Evolutionary conservation across 2,113 vertebrate species (phyloP).

Genomic region (Anolis sagrei): DNA sequence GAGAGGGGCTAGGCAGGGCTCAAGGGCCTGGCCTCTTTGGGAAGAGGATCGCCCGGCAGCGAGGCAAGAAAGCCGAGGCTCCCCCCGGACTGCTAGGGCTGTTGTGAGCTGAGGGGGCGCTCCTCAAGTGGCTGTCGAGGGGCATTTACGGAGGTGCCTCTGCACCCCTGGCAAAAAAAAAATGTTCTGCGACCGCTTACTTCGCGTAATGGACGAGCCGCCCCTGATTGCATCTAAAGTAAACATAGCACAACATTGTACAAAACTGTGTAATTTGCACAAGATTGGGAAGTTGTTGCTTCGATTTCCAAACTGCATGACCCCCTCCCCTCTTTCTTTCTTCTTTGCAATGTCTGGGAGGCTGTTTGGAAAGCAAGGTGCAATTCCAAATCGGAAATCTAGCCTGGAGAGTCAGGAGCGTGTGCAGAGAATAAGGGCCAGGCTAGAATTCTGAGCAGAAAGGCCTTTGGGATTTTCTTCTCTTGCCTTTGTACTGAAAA

Average conservation of each 20-base stretch:
- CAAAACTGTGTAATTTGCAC: not conserved
- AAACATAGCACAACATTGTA: not conserved
- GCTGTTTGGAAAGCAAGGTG: not conserved
- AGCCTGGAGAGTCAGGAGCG: not conserved
- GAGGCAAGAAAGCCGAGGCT: too few species aligned
- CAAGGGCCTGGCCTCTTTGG: too few species aligned
- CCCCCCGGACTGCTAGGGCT: too few species aligned
- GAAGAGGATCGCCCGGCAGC: too few species aligned
- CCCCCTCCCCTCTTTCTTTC: not conserved
- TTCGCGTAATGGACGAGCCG: too few species aligned
- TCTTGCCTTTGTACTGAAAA: conserved; percentile 15
- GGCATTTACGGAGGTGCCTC: too few species aligned
- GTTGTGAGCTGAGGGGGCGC: too few species aligned
- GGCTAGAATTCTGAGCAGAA: not conserved
- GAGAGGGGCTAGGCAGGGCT: too few species aligned
- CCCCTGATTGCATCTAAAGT: too few species aligned
- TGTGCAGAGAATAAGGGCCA: not conserved
- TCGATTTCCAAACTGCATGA: not conserved
- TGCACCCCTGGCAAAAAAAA: too few species aligned
- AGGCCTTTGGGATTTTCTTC: not conserved
- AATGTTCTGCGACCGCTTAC: too few species aligned
- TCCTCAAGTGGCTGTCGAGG: too few species aligned
- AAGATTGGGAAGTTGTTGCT: not conserved
- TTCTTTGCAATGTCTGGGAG: not conserved
- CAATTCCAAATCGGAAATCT: not conserved